Evolutionary conservation across 2,113 vertebrate species (phyloP).

Genomic region (Gnathonemus longibarbis): DNA sequence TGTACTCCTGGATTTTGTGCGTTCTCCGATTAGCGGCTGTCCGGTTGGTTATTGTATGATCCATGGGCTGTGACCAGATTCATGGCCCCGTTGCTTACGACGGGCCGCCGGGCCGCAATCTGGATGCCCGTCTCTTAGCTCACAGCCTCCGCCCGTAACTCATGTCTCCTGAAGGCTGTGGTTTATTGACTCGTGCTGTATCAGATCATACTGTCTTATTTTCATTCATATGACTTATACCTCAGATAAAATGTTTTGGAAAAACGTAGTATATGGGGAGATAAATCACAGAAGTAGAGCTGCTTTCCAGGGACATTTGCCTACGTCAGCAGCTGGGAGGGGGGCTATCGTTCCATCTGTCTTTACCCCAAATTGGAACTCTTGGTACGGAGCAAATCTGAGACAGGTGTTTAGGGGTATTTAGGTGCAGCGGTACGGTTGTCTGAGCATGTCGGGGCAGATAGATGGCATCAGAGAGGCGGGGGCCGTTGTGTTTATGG

Average conservation of each 20-base stretch:
- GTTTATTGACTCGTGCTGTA: background rate
- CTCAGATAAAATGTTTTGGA: background rate
- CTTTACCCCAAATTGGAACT: background rate
- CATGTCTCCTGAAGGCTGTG: background rate
- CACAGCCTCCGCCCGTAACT: background rate
- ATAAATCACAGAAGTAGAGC: background rate
- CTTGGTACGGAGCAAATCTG: background rate
- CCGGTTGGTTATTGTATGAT: background rate
- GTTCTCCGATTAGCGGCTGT: background rate
- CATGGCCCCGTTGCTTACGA: background rate
- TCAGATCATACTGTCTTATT: background rate
- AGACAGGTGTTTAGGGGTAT: background rate
- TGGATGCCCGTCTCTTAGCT: too few relatives aligned
- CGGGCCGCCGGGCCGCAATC: background rate
- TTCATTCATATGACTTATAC: background rate
- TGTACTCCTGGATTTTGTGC: background rate
- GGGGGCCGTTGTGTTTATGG: background rate
- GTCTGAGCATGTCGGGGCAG: background rate
- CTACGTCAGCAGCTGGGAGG: too few relatives aligned
- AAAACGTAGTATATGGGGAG: background rate
- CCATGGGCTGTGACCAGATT: background rate
- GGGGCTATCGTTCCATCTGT: background rate
- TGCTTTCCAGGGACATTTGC: background rate
- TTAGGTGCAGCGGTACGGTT: background rate
- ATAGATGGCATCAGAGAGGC: background rate